phyloP scores from a whole-genome alignment of 2,797 vertebrate genomes.

The Pangasius larnaudii region DNA sequence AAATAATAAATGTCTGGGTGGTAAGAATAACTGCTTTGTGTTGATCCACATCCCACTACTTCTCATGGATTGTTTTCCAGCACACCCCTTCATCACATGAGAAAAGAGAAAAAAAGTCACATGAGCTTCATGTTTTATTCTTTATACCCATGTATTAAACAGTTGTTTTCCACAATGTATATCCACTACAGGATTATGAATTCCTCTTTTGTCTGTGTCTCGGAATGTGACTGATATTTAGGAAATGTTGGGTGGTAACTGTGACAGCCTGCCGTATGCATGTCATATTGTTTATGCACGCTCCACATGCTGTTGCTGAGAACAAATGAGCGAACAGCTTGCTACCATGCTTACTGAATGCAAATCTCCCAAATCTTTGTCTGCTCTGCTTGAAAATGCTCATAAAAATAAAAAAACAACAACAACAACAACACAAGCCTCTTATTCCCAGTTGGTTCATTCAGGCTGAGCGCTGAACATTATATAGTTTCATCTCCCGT shows the following conservation, averaged over 20 bases:
- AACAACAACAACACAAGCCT: background rate
- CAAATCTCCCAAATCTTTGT: constrained; percentile 34
- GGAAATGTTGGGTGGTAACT: constrained; percentile 39
- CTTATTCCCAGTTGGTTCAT: constrained; percentile 27
- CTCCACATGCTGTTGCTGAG: constrained; percentile 33
- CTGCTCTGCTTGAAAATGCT: constrained; percentile 31
- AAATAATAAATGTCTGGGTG: background rate
- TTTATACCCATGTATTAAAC: background rate
- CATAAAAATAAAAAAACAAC: background rate
- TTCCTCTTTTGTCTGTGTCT: background rate
- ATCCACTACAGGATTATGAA: background rate
- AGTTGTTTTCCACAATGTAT: background rate
- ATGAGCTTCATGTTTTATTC: background rate
- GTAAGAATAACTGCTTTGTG: background rate
- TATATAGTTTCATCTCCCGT: constrained; percentile 28
- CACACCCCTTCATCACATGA: background rate
- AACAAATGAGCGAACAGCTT: constrained; percentile 49
- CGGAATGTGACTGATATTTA: constrained; percentile 41
- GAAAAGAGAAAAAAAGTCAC: background rate
- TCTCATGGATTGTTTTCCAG: background rate
- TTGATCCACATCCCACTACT: background rate
- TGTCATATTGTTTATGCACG: constrained; percentile 48
- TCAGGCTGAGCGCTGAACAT: constrained; percentile 27
- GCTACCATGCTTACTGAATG: constrained; percentile 39
- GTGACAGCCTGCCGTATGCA: constrained; percentile 36